Evolutionary conservation across 2,113 vertebrate genomes (phyloP).

Genomic region (Danio rerio): GRCz12tu NC_133200.1:12045501-12046000

Average conservation of each 20-base stretch:
- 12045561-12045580: background rate
- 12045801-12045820: background rate
- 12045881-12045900: slow-evolving; percentile 27
- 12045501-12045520: too few species aligned
- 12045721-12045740: background rate
- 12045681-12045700: background rate
- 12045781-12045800: background rate
- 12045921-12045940: background rate
- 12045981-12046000: background rate
- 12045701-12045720: background rate
- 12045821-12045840: background rate
- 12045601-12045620: background rate
- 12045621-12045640: background rate
- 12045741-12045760: background rate
- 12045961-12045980: background rate
- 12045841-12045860: slow-evolving; percentile 31
- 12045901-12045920: slow-evolving; percentile 11
- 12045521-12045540: background rate
- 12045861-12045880: background rate
- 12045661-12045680: background rate
- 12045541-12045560: background rate
- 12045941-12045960: background rate
- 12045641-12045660: background rate
- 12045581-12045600: background rate
- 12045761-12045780: background rate